phyloP scores from a whole-genome alignment of 1,140 invertebrate species.

The Cyclina sinensis region DNA sequence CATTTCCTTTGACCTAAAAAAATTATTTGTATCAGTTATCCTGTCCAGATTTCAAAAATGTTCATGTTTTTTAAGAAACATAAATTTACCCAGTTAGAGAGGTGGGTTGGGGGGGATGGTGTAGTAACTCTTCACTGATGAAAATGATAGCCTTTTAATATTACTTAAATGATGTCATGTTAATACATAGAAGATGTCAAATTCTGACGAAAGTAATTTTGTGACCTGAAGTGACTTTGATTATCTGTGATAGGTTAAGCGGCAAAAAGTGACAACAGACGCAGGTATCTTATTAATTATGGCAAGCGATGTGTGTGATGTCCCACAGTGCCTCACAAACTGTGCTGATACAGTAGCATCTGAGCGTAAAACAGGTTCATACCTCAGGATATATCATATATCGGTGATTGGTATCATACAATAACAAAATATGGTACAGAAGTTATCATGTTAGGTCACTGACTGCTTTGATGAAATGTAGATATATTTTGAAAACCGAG shows the following conservation, averaged over 20 bases:
- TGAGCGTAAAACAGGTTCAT: constrained; percentile 21
- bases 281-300: constrained; percentile 12
- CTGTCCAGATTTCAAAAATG: too few relatives aligned
- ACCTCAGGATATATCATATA: constrained; percentile 24
- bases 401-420: background rate
- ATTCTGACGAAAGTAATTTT: background rate
- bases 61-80: too few relatives aligned
- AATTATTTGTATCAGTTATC: too few relatives aligned
- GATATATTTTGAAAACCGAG: too few relatives aligned
- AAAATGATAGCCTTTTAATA: background rate
- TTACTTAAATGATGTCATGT: constrained; percentile 22
- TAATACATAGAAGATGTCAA: constrained; percentile 23
- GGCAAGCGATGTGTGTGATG: constrained; percentile 23
- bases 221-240: background rate
- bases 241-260: background rate
- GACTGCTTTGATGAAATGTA: background rate
- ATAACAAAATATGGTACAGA: background rate
- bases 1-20: background rate
- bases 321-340: constrained; percentile 28
- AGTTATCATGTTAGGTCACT: background rate
- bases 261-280: constrained; percentile 15
- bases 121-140: background rate
- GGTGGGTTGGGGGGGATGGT: too few relatives aligned
- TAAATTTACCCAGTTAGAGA: too few relatives aligned
- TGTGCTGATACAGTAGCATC: constrained; percentile 1